Base-by-base conservation (phyloP, 2,888 invertebrate species). In the Dicranocentrus wangi region DNA sequence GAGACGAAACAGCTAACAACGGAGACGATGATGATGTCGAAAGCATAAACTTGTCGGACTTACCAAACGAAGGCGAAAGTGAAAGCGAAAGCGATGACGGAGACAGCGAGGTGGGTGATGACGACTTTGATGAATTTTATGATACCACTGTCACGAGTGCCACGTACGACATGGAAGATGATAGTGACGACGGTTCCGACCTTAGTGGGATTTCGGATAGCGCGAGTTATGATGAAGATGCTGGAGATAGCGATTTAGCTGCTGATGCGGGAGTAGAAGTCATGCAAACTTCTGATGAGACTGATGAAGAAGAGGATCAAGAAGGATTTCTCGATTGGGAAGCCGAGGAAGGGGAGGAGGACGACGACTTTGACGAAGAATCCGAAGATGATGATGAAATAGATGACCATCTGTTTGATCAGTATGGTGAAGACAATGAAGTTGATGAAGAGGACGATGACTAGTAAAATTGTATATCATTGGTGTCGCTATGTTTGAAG, bases 21-120 rank as follows among this genome's bases (percentile, higher is more conserved):
- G 73, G 70, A 17, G 69, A 60, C n/a, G 43, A 60, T 42, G 81
- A 81, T 0, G 81, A 75, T 23, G 53, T 70, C 1, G 78, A 78
- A 71, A 78, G 65, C 32, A 65, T 65, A 55, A 66, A 70, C 47
- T 60, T 76, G 27, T 76, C 76, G 0, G 76, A 76, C 15, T 23
- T 76, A 1, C 68, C 68, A 27, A 28, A 21, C 2, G 76, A 76
- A 68, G 60, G 58, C 32, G 66, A 39, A 1, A n/a, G 42, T 17
- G 43, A 65, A 10, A 10, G 10, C 32, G 32, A 10, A 3, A 32
- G 32, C 32, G 32, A 32, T 7, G 32, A n/a, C n/a, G n/a, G 42
- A 5, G 43, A 65, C 1, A 10, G 10, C 32, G 32, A 10, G 5
- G 10, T 3, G 5, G 32, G 10, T 7, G 32, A 63, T 28, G 77